A percentile compares a stretch with the other conserved stretches of the same genome.
Evolutionary conservation across 2,113 vertebrate genomes (phyloP).

Genomic region (Monopterus albus): DNA sequence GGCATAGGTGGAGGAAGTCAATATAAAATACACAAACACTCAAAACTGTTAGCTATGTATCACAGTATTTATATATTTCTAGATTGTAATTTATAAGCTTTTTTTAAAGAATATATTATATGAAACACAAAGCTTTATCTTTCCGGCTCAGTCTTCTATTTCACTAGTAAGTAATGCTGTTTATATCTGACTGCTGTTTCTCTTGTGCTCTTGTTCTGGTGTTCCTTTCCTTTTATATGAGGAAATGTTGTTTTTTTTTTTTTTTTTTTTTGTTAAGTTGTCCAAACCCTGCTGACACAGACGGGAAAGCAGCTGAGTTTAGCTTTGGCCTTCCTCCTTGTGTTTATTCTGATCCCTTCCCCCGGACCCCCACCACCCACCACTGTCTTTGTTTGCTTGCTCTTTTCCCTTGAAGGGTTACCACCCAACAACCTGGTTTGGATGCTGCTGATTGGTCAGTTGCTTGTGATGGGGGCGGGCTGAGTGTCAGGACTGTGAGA

Average conservation of each 20-base stretch:
- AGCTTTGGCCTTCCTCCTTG: constrained; percentile 41
- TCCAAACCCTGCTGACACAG: constrained; percentile 17
- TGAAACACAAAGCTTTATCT: not conserved
- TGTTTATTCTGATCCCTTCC: constrained; percentile 46
- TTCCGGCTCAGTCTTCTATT: not conserved
- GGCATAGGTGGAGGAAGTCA: too few species aligned
- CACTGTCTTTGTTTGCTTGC: constrained; percentile 69
- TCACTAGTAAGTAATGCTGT: not conserved
- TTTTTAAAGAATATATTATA: too few species aligned
- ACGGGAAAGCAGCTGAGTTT: constrained; percentile 61
- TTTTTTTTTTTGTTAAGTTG: constrained; percentile 30
- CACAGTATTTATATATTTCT: too few species aligned
- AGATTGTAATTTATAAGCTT: too few species aligned
- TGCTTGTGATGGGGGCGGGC: constrained; percentile 53
- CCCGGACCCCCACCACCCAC: constrained; percentile 36
- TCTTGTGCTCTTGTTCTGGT: not conserved
- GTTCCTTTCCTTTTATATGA: not conserved
- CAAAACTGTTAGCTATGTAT: too few species aligned
- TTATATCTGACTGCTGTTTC: constrained; percentile 1
- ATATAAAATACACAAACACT: too few species aligned
- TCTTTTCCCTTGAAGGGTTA: constrained; percentile 63
- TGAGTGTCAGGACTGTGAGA: constrained; percentile 54
- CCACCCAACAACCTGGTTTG: constrained; percentile 80
- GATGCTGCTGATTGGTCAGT: constrained; percentile 74
- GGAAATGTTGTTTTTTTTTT: constrained; percentile 5